Evolutionary conservation across 1,140 invertebrate genomes (phyloP).

Genomic region (Drosophila sulfurigaster): DNA sequence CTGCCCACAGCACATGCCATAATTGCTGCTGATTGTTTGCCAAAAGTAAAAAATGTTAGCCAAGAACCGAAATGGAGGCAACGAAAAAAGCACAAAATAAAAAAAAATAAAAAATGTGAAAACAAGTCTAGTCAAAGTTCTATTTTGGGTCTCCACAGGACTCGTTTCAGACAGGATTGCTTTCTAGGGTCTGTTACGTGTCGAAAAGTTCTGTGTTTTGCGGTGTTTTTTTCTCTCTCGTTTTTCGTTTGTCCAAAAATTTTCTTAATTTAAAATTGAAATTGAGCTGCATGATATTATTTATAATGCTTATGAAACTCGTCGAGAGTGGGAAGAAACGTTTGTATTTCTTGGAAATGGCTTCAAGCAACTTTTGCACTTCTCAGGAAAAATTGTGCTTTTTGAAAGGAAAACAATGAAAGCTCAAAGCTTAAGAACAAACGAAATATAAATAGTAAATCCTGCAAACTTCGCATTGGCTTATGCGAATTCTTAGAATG

Average conservation of each 20-base stretch:
- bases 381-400: not conserved
- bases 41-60: conserved; percentile 51
- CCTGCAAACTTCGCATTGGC: not conserved
- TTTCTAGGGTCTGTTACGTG: conserved; percentile 32
- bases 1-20: conserved; percentile 34
- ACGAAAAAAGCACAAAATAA: conserved; percentile 15
- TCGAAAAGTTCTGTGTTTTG: conserved; percentile 3
- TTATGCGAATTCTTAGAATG: not conserved
- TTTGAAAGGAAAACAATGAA: not conserved
- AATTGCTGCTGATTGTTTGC: conserved; percentile 78
- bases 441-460: not conserved
- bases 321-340: conserved; percentile 4
- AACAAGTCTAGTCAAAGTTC: conserved; percentile 23
- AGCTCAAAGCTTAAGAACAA: not conserved
- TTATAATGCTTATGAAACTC: conserved; percentile 34
- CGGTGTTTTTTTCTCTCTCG: not conserved
- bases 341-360: conserved; percentile 14
- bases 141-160: conserved; percentile 10
- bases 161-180: not conserved
- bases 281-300: conserved; percentile 37
- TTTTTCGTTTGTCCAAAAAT: conserved; percentile 12
- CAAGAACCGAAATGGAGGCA: conserved; percentile 32
- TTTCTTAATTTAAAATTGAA: conserved; percentile 45
- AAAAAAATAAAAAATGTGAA: conserved; percentile 1
- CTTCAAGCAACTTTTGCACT: not conserved